Evolutionary conservation across 2,797 vertebrate genomes (phyloP).

Genomic region (Peromyscus eremicus): DNA sequence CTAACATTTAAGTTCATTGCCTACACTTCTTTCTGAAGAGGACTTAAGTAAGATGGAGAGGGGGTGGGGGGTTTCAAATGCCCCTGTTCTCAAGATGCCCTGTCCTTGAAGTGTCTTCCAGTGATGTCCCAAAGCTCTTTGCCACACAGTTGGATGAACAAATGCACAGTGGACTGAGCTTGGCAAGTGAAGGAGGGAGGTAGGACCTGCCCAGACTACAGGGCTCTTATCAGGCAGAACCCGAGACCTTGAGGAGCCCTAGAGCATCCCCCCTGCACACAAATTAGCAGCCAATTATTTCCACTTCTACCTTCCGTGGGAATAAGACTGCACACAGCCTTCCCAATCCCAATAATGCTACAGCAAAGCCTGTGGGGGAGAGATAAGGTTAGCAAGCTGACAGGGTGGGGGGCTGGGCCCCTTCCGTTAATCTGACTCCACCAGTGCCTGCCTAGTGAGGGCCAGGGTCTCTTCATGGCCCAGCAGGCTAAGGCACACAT

Average conservation of each 20-base stretch:
- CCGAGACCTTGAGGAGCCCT: background rate
- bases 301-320: background rate
- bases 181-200: background rate
- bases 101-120: constrained; percentile 22
- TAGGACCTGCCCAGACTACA: background rate
- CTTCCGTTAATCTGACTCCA: constrained; percentile 58
- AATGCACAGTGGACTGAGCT: background rate
- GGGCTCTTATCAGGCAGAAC: background rate
- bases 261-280: background rate
- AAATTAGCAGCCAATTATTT: constrained; percentile 40
- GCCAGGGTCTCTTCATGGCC: constrained; percentile 6
- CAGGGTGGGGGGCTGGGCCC: background rate
- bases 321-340: constrained; percentile 15
- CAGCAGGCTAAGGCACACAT: background rate
- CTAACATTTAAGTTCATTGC: background rate
- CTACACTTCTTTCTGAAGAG: constrained; percentile 18
- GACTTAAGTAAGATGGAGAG: background rate
- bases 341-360: constrained; percentile 37
- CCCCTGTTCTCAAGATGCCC: background rate
- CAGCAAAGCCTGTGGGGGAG: constrained; percentile 63
- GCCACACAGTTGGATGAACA: background rate
- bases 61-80: background rate
- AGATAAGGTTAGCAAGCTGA: constrained; percentile 64
- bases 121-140: background rate
- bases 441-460: background rate